These are phyloP conservation scores for Xiphorhynchus elegans DNA, from an alignment of 2,113 vertebrate genomes.

Conservation along the genomic window DNA sequence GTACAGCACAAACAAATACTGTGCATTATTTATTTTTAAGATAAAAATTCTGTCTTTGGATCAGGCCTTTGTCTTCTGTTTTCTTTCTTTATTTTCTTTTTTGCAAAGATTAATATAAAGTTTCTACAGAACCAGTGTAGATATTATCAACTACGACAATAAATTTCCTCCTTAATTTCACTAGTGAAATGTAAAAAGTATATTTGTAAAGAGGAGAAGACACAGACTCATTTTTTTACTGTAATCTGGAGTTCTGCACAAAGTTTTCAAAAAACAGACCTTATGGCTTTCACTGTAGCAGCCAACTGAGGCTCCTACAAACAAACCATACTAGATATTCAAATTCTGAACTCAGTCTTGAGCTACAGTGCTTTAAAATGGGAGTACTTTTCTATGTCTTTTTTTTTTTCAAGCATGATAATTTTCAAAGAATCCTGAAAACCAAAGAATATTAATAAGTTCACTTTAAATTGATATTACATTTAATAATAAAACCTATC, in stretches of 20 bases:
- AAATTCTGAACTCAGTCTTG: not conserved
- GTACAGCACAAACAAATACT: not conserved
- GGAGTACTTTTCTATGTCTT: not conserved
- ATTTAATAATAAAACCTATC: not conserved
- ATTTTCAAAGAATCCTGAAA: not conserved
- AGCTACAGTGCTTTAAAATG: not conserved
- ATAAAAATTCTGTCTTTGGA: not conserved
- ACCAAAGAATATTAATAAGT: not conserved
- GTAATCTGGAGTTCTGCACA: fast-evolving
- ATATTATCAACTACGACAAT: not conserved
- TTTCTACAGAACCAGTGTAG: not conserved
- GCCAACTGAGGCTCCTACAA: not conserved
- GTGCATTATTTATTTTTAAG: not conserved
- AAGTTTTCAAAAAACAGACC: not conserved
- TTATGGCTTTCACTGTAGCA: not conserved
- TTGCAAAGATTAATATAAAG: not conserved
- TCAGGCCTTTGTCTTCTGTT: not conserved
- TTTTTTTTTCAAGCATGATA: not conserved
- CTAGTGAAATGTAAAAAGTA: not conserved
- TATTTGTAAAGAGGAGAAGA: not conserved
- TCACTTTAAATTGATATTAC: not conserved
- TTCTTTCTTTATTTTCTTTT: not conserved
- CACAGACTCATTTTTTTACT: not conserved
- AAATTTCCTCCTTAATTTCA: not conserved
- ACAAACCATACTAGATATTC: not conserved